Evolutionary conservation across 2,888 invertebrate species (phyloP).

Genomic region (Lutraria lutraria): DNA sequence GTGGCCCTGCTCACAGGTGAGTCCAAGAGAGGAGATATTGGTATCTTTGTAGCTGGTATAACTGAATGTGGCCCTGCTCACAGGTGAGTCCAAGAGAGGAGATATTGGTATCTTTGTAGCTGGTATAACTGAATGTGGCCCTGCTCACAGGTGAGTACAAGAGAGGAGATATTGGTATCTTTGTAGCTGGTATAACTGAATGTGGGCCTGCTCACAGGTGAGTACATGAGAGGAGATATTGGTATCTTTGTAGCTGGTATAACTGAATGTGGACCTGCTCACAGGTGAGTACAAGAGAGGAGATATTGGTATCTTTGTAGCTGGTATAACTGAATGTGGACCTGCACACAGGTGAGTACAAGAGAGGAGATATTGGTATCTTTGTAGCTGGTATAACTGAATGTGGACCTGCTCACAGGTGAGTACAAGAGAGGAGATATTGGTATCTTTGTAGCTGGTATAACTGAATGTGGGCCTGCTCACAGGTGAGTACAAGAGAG

Average conservation of each 20-base stretch:
- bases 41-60: slow-evolving; percentile 83
- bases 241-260: slow-evolving; percentile 84
- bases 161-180: too few relatives aligned
- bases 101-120: slow-evolving; percentile 85
- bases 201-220: too few relatives aligned
- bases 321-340: too few relatives aligned
- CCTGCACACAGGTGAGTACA: too few relatives aligned
- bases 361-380: slow-evolving; percentile 83
- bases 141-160: slow-evolving; percentile 78
- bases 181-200: too few relatives aligned
- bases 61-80: slow-evolving; percentile 81
- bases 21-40: slow-evolving; percentile 81
- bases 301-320: too few relatives aligned
- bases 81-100: slow-evolving; percentile 81
- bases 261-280: slow-evolving; percentile 80
- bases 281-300: slow-evolving; percentile 77
- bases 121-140: slow-evolving; percentile 80
- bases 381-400: slow-evolving; percentile 83
- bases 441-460: too few relatives aligned
- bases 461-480: too few relatives aligned
- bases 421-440: too few relatives aligned
- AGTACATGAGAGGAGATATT: slow-evolving; percentile 82
- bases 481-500: too few relatives aligned
- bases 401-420: slow-evolving; percentile 81
- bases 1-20: slow-evolving; percentile 81